Percentiles rank a stretch among this genome's conserved stretches.
Conservation (phyloP, 2,888 invertebrate genomes). For the Penaeus monodon region DNA sequence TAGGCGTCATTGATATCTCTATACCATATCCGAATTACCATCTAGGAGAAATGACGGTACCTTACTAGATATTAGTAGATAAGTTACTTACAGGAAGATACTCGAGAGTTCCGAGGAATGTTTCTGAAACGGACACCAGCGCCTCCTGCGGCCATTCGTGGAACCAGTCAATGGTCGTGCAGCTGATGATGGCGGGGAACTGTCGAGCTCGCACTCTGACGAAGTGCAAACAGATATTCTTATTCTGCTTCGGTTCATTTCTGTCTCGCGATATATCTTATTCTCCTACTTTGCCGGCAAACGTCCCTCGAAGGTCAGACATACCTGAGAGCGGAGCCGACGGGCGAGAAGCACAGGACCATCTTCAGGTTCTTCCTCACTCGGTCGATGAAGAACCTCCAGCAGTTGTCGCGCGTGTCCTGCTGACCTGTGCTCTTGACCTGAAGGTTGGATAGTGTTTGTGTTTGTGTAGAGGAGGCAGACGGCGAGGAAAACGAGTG, state of each 20-base stretch:
- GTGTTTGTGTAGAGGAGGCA: not conserved
- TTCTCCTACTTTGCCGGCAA: not conserved
- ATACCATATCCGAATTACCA: no score
- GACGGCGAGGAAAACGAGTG: not conserved
- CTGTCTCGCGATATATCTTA: no score
- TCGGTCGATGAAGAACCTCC: conserved; percentile 97
- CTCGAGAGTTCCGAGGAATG: conserved; percentile 85
- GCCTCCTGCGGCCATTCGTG: conserved; percentile 99
- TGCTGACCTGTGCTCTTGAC: conserved; percentile 89
- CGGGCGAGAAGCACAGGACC: conserved; percentile 97
- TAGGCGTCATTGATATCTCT: no score
- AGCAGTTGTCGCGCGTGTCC: conserved; percentile 94
- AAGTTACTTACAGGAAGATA: conserved; percentile 79
- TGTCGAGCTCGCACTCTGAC: conserved; percentile 87
- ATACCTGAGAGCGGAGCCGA: conserved; percentile 84
- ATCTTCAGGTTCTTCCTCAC: conserved; percentile 81
- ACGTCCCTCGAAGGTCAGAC: not conserved
- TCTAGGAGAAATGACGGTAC: no score
- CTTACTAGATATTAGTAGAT: no score
- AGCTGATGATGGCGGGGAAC: conserved; percentile 95
- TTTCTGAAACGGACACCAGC: conserved; percentile 89
- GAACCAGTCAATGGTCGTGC: conserved; percentile 97
- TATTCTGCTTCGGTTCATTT: no score
- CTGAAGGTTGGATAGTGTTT: conserved; percentile 69
- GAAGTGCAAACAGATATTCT: no score